Evolutionary conservation across 1,140 invertebrate species (phyloP).

Genomic region (Cecropterus lyciades): DNA sequence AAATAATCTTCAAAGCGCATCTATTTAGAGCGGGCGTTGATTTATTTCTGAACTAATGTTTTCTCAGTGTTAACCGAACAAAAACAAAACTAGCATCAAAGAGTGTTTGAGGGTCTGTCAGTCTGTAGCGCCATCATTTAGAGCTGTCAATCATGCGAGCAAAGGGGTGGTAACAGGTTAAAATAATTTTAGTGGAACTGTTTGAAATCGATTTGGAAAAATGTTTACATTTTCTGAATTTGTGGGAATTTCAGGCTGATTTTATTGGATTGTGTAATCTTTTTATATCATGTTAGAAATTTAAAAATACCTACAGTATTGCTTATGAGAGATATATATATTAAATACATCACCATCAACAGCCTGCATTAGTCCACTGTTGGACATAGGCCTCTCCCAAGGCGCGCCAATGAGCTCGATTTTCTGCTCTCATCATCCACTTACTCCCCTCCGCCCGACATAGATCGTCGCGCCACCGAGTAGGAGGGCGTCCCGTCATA

Average conservation of each 20-base stretch:
- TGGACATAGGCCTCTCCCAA: too few relatives aligned
- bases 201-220: slow-evolving; percentile 4
- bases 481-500: too few relatives aligned
- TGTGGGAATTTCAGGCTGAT: neutral
- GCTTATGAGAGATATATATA: too few relatives aligned
- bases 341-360: too few relatives aligned
- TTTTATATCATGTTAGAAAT: too few relatives aligned
- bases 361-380: too few relatives aligned
- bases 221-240: neutral
- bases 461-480: too few relatives aligned
- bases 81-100: slow-evolving; percentile 66
- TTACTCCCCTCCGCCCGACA: too few relatives aligned
- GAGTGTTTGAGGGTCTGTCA: slow-evolving; percentile 56
- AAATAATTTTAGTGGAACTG: slow-evolving; percentile 2
- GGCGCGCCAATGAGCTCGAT: too few relatives aligned
- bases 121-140: slow-evolving; percentile 63
- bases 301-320: too few relatives aligned
- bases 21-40: slow-evolving; percentile 28
- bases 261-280: too few relatives aligned
- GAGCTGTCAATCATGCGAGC: slow-evolving; percentile 57
- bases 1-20: slow-evolving; percentile 20
- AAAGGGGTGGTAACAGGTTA: neutral
- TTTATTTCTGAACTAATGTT: slow-evolving; percentile 43
- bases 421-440: too few relatives aligned
- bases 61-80: slow-evolving; percentile 43